A percentile compares a stretch with the other conserved stretches of the same genome.
phyloP scores from a whole-genome alignment of 2,113 vertebrate species.

The Uria aalge region DNA sequence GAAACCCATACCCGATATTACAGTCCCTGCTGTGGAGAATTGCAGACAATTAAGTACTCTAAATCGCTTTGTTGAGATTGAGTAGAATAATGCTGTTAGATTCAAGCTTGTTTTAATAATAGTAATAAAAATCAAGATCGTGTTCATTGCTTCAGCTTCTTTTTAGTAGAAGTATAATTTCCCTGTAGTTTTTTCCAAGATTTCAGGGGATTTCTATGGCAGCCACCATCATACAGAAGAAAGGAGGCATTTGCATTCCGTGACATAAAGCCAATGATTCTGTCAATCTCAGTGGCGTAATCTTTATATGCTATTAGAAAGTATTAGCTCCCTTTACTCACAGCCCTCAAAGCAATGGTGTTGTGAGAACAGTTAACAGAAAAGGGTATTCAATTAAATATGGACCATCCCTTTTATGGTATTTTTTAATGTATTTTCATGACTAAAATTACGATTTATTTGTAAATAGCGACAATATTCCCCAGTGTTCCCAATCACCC shows the following conservation, averaged over 20 bases:
- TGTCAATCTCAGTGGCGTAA: not conserved
- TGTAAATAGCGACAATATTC: not conserved
- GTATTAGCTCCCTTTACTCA: not conserved
- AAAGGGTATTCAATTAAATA: not conserved
- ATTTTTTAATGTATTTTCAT: not conserved
- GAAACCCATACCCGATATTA: accelerated
- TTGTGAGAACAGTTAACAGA: not conserved
- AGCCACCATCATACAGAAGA: not conserved
- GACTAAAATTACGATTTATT: not conserved
- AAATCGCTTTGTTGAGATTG: not conserved
- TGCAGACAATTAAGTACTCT: not conserved
- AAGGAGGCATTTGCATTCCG: not conserved
- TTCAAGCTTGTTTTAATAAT: not conserved
- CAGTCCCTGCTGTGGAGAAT: not conserved
- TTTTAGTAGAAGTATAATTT: not conserved
- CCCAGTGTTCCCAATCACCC: too few relatives aligned
- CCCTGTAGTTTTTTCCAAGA: not conserved
- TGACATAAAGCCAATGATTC: not conserved
- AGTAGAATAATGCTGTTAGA: not conserved
- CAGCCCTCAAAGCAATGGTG: not conserved
- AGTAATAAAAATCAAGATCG: not conserved
- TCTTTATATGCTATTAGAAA: not conserved
- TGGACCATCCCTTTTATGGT: not conserved
- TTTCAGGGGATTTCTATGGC: not conserved
- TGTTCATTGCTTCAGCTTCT: not conserved